Conservation (phyloP, 92 coral and sea anemone genomes). For the Porites rus region DNA sequence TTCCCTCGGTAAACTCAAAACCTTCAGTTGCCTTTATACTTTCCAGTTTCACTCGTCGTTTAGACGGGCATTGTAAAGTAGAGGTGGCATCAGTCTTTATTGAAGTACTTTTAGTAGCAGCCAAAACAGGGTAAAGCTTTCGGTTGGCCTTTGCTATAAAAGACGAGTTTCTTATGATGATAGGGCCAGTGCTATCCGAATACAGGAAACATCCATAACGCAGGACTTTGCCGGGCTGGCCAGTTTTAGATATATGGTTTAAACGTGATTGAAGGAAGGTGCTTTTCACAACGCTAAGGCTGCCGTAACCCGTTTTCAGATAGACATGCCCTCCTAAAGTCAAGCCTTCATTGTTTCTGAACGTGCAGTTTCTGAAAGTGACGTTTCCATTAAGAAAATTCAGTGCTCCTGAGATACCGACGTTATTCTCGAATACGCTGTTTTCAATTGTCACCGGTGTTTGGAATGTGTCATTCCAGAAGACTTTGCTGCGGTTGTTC, state of each 20-base stretch:
- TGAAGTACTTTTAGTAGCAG: constrained; percentile 34
- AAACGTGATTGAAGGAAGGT: constrained; percentile 28
- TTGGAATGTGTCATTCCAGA: neutral
- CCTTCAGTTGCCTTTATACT: neutral
- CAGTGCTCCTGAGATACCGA: constrained; percentile 53
- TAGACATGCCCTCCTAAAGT: constrained; percentile 36
- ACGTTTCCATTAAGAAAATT: constrained; percentile 30
- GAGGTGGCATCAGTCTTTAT: constrained; percentile 34
- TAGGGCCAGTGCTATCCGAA: constrained; percentile 54
- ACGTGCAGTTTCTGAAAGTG: constrained; percentile 28
- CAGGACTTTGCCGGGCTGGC: neutral
- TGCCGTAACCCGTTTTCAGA: constrained; percentile 41
- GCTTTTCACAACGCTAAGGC: constrained; percentile 34
- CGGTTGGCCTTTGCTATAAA: constrained; percentile 16
- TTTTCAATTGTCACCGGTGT: constrained; percentile 35
- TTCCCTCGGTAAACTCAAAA: neutral
- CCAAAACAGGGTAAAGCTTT: constrained; percentile 32
- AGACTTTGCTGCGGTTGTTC: neutral
- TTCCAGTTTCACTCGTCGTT: neutral
- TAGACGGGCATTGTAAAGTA: constrained; percentile 25
- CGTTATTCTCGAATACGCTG: constrained; percentile 39
- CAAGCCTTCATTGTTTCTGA: constrained; percentile 44
- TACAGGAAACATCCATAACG: constrained; percentile 28
- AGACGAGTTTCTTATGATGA: constrained; percentile 26
- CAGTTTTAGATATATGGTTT: neutral